phyloP scores from a whole-genome alignment of 2,113 vertebrate species.

The Thinocorus orbignyianus region DNA sequence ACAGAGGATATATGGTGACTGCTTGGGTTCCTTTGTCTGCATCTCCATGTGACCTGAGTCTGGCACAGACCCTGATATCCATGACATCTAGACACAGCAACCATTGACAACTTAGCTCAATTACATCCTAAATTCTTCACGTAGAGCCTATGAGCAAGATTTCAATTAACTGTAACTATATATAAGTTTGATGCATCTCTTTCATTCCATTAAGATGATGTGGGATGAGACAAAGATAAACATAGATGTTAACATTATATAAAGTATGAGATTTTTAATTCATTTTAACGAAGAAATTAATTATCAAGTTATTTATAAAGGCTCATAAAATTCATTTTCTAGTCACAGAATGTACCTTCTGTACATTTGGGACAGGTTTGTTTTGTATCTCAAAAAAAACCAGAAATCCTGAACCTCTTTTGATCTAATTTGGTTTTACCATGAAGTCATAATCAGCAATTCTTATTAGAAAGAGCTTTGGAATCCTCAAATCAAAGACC shows the following conservation, averaged over 20 bases:
- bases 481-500: background rate
- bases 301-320: constrained; percentile 30
- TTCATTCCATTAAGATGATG: constrained; percentile 1
- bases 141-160: background rate
- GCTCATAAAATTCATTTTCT: background rate
- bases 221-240: constrained; percentile 35
- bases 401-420: background rate
- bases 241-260: background rate
- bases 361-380: background rate
- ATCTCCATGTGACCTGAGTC: background rate
- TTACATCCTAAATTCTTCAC: constrained; percentile 22
- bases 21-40: background rate
- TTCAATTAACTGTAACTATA: constrained; percentile 50
- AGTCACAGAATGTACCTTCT: background rate
- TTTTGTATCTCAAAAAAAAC: background rate
- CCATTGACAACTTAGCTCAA: constrained; percentile 7
- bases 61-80: background rate
- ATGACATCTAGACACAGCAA: background rate
- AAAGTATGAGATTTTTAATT: constrained; percentile 21
- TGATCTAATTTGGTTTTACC: background rate
- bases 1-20: background rate
- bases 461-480: background rate
- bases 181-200: background rate
- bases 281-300: constrained; percentile 13
- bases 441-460: background rate